These are phyloP conservation scores for Pseudorhiza aurosa DNA, from an alignment of 30 jellyfish, hydroid and myxozoan species.

Conservation along the genomic window DNA sequence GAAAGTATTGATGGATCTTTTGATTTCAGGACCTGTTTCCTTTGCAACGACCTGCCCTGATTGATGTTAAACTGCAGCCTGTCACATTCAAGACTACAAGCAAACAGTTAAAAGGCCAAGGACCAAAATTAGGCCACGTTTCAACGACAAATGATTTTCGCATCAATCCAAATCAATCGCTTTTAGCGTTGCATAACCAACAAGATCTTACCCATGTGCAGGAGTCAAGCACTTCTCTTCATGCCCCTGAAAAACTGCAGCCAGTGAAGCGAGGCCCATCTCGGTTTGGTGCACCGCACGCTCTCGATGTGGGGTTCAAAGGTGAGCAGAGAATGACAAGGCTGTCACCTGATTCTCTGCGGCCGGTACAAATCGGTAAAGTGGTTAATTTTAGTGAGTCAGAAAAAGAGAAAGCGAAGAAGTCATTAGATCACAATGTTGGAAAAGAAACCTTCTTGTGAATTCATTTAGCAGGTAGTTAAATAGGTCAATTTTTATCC, in stretches of 20 bases:
- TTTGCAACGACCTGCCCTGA: constrained; percentile 52
- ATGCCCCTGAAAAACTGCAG: constrained; percentile 70
- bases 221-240: constrained; percentile 25
- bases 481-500: too few species aligned
- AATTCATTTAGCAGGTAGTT: too few species aligned
- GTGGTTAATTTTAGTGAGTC: constrained; percentile 16
- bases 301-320: constrained; percentile 17
- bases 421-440: constrained; percentile 6
- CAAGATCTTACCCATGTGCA: constrained; percentile 15
- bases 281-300: constrained; percentile 45
- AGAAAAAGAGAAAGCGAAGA: constrained; percentile 37
- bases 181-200: constrained; percentile 17
- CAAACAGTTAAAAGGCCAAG: constrained; percentile 23
- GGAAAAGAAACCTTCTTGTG: constrained; percentile 62
- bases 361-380: constrained; percentile 52
- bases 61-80: constrained; percentile 67
- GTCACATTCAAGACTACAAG: constrained; percentile 19
- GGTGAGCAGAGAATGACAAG: constrained; percentile 44
- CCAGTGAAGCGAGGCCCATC: constrained; percentile 75
- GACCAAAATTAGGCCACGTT: constrained; percentile 11
- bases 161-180: constrained; percentile 37
- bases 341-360: constrained; percentile 68
- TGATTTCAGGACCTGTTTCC: constrained; percentile 25
- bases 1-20: too few species aligned
- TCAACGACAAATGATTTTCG: constrained; percentile 42